A percentile compares a stretch with the other conserved stretches of the same genome.
Evolutionary conservation across 2,888 invertebrate species (phyloP).

Genomic region (Pyrocoelia pectoralis): DNA sequence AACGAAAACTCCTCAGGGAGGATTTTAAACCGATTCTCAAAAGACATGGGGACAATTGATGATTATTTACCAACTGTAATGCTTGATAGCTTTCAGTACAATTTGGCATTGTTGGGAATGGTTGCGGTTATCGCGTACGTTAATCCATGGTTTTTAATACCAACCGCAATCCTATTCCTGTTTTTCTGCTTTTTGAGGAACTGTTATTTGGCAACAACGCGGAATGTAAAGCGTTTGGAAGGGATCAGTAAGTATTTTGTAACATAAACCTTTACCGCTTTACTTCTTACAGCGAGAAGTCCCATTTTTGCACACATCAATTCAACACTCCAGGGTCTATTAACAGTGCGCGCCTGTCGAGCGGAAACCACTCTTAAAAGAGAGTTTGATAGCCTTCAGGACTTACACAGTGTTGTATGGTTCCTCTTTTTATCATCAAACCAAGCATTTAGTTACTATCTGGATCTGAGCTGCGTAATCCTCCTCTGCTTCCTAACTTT

Average conservation of each 20-base stretch:
- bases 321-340: conserved; percentile 72
- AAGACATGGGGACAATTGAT: conserved; percentile 82
- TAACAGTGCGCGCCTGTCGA: conserved; percentile 89
- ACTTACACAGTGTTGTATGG: conserved; percentile 91
- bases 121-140: conserved; percentile 84
- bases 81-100: conserved; percentile 69
- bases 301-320: neutral
- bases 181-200: conserved; percentile 79
- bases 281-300: conserved; percentile 62
- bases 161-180: conserved; percentile 73
- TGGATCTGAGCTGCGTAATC: conserved; percentile 87
- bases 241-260: conserved; percentile 59
- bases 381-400: conserved; percentile 85
- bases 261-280: conserved; percentile 59
- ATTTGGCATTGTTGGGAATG: conserved; percentile 78
- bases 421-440: conserved; percentile 88
- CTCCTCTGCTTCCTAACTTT: conserved; percentile 88
- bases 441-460: conserved; percentile 92
- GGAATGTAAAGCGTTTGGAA: conserved; percentile 82
- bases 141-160: conserved; percentile 77
- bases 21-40: conserved; percentile 88
- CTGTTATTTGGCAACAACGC: conserved; percentile 81
- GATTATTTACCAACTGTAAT: conserved; percentile 69
- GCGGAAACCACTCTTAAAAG: conserved; percentile 79
- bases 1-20: conserved; percentile 84